Evolutionary conservation across 1,140 invertebrate genomes (phyloP), one percentile per base, ranked within the genome.

Genomic region (Drosophila micromelanica): DNA sequence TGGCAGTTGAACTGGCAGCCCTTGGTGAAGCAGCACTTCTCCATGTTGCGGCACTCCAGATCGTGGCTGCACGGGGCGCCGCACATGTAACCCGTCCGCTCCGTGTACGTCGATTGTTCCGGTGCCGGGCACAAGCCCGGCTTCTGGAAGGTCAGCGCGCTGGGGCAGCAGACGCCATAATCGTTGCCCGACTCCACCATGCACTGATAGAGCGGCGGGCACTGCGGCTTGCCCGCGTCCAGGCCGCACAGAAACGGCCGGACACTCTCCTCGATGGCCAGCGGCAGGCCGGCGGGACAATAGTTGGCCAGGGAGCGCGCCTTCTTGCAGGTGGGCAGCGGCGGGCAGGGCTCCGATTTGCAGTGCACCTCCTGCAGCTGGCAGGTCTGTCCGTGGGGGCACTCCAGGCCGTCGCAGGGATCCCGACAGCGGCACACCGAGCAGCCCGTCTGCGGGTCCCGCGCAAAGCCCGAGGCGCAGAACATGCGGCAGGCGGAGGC

Each of bases 111-210:
- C 9, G 91, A 60, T 27, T 94, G 93, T 0, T 93, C 78, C 0
- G 92, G 90, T 0, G 90, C 90, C 0, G 96, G 96, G 86, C 96
- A 97, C 1, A 94, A 94, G 2, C 96, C 96, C 0, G 96, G 94
- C 87, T 97, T 96, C 74, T 96, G 93, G 38, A 97, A 94, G 78
- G 94, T 94, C 55, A 96, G 76, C 2, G 94, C 95, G 7, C 95
- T 95, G n/a, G 96, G 96, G 87, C 96, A 97, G 87, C 96, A 97
- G 1, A 97, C 96, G 0, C 97, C 97, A 84, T 97, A 97, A 73
- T 97, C 96, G 76, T 96, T 96, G 62, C 95, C 95, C 92, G 92
- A 57, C 78, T 96, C 95, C 4, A 97, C 96, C 48, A 96, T 93
- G 80, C 96, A 97, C 76, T 95, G 94, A 90, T 97, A 97, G 46